phyloP scores from a whole-genome alignment of 2,797 vertebrate genomes.

The Harpagifer antarcticus region DNA sequence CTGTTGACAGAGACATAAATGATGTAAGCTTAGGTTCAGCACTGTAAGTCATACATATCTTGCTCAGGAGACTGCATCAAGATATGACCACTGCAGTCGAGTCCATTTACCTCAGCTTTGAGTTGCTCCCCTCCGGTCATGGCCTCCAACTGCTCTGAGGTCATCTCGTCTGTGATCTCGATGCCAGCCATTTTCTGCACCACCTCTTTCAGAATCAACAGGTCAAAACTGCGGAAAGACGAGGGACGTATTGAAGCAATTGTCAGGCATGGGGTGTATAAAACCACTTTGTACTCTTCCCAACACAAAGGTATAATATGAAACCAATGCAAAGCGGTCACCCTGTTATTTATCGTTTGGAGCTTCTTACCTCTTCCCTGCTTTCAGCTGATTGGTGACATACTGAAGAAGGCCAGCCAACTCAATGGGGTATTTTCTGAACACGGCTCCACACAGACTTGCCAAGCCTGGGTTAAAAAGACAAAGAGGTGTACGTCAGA shows the following conservation, averaged over 20 bases:
- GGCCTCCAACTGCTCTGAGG: slow-evolving; percentile 96
- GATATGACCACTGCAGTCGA: background rate
- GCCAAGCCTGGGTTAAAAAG: slow-evolving; percentile 88
- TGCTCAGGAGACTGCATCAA: background rate
- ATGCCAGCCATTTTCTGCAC: slow-evolving; percentile 99
- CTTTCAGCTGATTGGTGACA: slow-evolving; percentile 98
- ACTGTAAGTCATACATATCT: background rate
- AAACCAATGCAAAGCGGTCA: background rate
- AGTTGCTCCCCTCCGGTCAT: slow-evolving; percentile 99
- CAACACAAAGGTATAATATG: background rate
- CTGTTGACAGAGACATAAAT: slow-evolving; percentile 73
- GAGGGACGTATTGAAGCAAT: background rate
- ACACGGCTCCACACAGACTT: slow-evolving; percentile 97
- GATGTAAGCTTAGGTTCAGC: background rate
- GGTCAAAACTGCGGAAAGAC: slow-evolving; percentile 91
- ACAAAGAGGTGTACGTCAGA: slow-evolving; percentile 26
- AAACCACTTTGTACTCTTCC: background rate
- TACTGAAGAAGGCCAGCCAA: slow-evolving; percentile 97
- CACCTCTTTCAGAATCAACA: slow-evolving; percentile 98
- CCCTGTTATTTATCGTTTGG: background rate
- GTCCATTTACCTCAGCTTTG: slow-evolving; percentile 93
- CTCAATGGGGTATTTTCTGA: slow-evolving; percentile 98
- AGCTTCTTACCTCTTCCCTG: slow-evolving; percentile 92
- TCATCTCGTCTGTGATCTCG: slow-evolving; percentile 99
- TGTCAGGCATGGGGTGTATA: background rate